Conservation (phyloP, 1,140 invertebrate genomes). For the Chironomus tepperi region DNA sequence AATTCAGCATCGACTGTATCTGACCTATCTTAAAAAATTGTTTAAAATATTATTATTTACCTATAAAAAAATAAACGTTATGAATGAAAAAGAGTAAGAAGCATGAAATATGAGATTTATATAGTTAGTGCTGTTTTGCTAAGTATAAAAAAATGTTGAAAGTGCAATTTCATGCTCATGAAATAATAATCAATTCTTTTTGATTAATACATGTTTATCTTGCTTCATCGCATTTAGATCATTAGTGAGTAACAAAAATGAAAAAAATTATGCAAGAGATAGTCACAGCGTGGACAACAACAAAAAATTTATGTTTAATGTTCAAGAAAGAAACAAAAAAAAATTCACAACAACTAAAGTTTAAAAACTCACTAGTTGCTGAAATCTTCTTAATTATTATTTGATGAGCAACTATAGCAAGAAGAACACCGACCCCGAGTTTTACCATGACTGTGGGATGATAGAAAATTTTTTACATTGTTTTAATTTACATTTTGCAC, state of each 20-base stretch:
- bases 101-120: not conserved
- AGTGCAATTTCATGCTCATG: conserved; percentile 11
- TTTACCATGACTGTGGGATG: conserved; percentile 68
- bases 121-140: not conserved
- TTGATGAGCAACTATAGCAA: conserved; percentile 66
- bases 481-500: conserved; percentile 32
- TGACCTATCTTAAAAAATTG: not conserved
- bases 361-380: conserved; percentile 40
- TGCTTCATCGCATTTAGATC: not conserved
- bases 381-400: conserved; percentile 49
- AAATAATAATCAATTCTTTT: not conserved
- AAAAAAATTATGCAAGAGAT: not conserved
- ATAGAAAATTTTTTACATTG: conserved; percentile 28
- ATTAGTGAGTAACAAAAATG: not conserved
- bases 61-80: not conserved
- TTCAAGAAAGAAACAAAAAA: not conserved
- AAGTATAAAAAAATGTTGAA: conserved; percentile 25
- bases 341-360: conserved; percentile 10
- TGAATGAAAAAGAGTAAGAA: not conserved
- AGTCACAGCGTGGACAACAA: not conserved
- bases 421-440: conserved; percentile 62
- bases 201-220: not conserved
- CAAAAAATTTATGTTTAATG: not conserved
- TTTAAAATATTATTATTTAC: not conserved
- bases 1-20: not conserved